phyloP scores from a whole-genome alignment of 1,140 invertebrate species.

The Ceratina australensis region DNA sequence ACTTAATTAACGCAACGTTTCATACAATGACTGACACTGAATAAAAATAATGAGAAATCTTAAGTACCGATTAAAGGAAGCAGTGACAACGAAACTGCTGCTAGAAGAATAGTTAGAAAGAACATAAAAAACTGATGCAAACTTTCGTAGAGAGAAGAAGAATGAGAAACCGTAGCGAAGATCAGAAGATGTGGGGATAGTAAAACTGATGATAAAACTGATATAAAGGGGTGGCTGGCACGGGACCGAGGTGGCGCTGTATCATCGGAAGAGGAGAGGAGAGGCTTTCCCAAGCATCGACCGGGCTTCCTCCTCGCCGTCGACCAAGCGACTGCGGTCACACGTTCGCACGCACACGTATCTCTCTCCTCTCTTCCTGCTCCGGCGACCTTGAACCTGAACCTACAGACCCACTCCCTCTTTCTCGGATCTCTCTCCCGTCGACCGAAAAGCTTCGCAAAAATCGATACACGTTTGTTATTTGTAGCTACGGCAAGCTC shows the following conservation, averaged over 20 bases:
- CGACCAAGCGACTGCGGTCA: not conserved
- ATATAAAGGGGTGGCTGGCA: not conserved
- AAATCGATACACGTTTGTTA: constrained; percentile 53
- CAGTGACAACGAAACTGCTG: too few relatives aligned
- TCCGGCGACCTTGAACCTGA: constrained; percentile 61
- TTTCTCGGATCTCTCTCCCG: constrained; percentile 21
- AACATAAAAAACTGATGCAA: too few relatives aligned
- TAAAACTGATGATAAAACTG: not conserved
- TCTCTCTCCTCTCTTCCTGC: constrained; percentile 47
- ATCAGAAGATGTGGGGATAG: not conserved
- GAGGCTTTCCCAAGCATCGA: constrained; percentile 44
- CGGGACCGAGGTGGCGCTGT: constrained; percentile 31
- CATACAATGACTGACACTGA: too few relatives aligned
- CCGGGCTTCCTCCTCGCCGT: constrained; percentile 14
- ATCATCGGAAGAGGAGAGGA: not conserved
- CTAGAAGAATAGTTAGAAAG: too few relatives aligned
- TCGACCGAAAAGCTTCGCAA: constrained; percentile 23
- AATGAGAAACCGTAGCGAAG: not conserved
- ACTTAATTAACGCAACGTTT: too few relatives aligned
- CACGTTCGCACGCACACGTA: constrained; percentile 1
- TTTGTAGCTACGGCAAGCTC: not conserved
- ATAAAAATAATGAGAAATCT: too few relatives aligned
- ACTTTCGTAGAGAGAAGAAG: too few relatives aligned
- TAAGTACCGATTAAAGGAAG: too few relatives aligned
- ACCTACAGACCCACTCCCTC: constrained; percentile 37